These are phyloP conservation scores for Crioceris asparagi DNA, from an alignment of 2,888 invertebrate genomes.

Conservation along the genomic window DNA sequence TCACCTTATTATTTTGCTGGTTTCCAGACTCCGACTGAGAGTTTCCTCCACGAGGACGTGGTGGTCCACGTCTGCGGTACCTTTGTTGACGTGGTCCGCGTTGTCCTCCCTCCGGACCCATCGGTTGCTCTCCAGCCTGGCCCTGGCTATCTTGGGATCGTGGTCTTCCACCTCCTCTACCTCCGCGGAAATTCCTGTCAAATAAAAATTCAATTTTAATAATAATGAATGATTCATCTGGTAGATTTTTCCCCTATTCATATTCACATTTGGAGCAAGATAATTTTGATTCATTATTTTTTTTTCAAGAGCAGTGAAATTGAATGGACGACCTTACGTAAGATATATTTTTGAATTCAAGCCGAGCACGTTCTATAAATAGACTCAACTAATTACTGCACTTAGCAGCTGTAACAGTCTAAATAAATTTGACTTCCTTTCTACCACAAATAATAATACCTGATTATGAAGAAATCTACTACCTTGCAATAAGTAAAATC, in stretches of 20 bases:
- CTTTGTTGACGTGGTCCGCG: constrained; percentile 33
- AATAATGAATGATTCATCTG: not conserved
- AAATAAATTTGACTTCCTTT: too few species aligned
- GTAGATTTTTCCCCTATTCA: not conserved
- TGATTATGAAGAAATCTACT: too few species aligned
- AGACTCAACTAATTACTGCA: too few species aligned
- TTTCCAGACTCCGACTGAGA: constrained; percentile 26
- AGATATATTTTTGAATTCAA: too few species aligned
- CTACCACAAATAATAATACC: too few species aligned
- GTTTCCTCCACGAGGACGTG: constrained; percentile 34
- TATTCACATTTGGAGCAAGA: not conserved
- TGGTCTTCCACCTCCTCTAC: constrained; percentile 47
- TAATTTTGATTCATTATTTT: not conserved
- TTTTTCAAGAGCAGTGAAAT: too few species aligned
- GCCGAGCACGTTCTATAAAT: too few species aligned
- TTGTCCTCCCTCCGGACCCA: constrained; percentile 29
- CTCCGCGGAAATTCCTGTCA: constrained; percentile 53
- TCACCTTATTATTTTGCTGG: constrained; percentile 1
- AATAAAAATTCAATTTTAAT: not conserved
- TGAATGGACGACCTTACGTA: too few species aligned
- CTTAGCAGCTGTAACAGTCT: too few species aligned
- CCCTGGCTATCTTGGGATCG: constrained; percentile 44
- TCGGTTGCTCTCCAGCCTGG: constrained; percentile 38
- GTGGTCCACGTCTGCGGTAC: constrained; percentile 38
- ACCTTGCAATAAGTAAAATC: too few species aligned